A percentile compares a stretch with the other conserved stretches of the same genome.
Evolutionary conservation across 1,140 invertebrate genomes (phyloP).

Genomic region (Habropoda laboriosa): DNA sequence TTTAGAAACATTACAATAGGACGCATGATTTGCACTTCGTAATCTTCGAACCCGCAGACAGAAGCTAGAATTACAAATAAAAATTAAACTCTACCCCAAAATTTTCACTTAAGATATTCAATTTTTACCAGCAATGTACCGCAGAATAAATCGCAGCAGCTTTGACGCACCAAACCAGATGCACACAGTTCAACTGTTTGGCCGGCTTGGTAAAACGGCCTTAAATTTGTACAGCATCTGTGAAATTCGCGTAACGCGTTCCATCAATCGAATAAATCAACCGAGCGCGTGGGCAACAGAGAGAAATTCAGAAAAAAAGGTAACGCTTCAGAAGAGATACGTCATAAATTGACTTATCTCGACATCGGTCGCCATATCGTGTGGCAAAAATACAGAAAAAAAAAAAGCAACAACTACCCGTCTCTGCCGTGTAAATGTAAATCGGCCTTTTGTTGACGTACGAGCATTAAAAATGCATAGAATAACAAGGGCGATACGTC

Average conservation of each 20-base stretch:
- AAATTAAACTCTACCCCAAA: too few species aligned
- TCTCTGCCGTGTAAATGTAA: slow-evolving; percentile 8
- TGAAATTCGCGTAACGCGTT: background rate
- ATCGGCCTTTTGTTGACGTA: slow-evolving; percentile 30
- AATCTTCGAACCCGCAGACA: too few species aligned
- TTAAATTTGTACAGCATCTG: slow-evolving; percentile 6
- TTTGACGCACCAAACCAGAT: too few species aligned
- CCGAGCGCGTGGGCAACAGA: background rate
- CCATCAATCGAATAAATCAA: slow-evolving; percentile 10
- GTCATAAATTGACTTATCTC: slow-evolving; percentile 33
- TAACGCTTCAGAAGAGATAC: too few species aligned
- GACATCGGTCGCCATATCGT: background rate
- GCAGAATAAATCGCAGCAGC: too few species aligned
- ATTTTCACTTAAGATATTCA: too few species aligned
- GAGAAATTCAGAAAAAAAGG: background rate
- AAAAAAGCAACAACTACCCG: background rate
- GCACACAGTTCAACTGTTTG: background rate
- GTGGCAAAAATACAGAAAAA: background rate
- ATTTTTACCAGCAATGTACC: too few species aligned
- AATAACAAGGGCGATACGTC: slow-evolving; percentile 21
- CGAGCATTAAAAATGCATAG: slow-evolving; percentile 44
- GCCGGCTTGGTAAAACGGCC: background rate
- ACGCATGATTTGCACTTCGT: too few species aligned
- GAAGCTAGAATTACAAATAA: too few species aligned
- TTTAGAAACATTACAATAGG: too few species aligned